Evolutionary conservation across 1,140 invertebrate genomes (phyloP), one percentile per base, ranked within the genome.

Genomic region (Adoxophyes honmai): DNA sequence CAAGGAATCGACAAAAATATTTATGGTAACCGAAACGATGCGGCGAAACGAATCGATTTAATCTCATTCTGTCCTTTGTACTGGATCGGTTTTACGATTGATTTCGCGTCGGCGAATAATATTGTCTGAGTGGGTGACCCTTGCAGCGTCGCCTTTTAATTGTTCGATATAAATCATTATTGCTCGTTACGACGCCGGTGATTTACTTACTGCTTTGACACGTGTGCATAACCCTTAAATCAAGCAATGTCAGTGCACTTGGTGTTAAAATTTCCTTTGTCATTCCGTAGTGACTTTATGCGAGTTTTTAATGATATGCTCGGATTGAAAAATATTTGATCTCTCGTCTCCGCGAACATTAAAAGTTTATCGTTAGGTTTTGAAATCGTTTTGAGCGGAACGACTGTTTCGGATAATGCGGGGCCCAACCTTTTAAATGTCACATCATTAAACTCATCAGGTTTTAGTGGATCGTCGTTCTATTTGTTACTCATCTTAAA

Each of bases 171-270:
- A 87, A 87, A 87, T 87, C 82, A 87, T 80, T 75, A 79, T 64
- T 62, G 57, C 70, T 79, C 70, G 75, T 86, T 72, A 86, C 81
- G 81, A 86, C 73, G 37, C 42, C 13, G 36, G 69, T 88, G 81
- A 88, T 88, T 88, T 88, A 88, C 82, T 75, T 78, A 79, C 74
- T 72, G 78, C 78, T 78, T 79, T 85, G 82, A 86, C 82, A 79
- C 66, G 67, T 70, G 57, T 56, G 70, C 73, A 68, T 76, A 70
- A 64, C 64, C 54, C 69, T 78, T 85, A 81, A 83, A 86, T 84
- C 76, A 71, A 53, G 55, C 66, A 55, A 68, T 53, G 52, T 55
- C 55, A 53, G 54, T 62, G 55, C 37, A 63, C 21, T 39, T 38
- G 52, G 21, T 57, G 64, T 68, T 67, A 75, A 62, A 69, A 73